Evolutionary conservation across 2,797 vertebrate species (phyloP).

Genomic region (Channa striata): DNA sequence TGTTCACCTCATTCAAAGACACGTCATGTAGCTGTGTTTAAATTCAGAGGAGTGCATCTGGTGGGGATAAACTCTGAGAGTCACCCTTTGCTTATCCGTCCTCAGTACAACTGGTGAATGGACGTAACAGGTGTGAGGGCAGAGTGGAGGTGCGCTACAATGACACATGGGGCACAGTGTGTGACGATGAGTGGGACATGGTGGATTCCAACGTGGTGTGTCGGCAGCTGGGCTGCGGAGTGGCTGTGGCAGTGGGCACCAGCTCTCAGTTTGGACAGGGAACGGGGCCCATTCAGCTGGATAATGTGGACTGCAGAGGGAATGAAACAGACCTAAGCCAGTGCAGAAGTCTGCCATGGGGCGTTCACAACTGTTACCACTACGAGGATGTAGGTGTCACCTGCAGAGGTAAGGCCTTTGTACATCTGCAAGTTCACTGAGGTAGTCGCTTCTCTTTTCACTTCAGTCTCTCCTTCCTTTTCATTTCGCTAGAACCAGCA

Average conservation of each 20-base stretch:
- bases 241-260: constrained; percentile 84
- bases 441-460: background rate
- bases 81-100: constrained; percentile 50
- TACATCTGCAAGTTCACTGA: background rate
- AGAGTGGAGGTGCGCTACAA: constrained; percentile 92
- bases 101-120: constrained; percentile 90
- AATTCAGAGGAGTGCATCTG: background rate
- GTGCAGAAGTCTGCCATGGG: constrained; percentile 93
- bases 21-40: background rate
- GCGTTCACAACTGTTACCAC: constrained; percentile 97
- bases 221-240: constrained; percentile 90
- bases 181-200: constrained; percentile 97
- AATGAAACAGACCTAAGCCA: constrained; percentile 87
- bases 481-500: constrained; percentile 60
- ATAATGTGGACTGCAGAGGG: constrained; percentile 95
- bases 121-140: constrained; percentile 89
- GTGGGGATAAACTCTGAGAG: background rate
- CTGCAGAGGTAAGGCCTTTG: constrained; percentile 87
- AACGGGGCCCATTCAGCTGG: constrained; percentile 89
- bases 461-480: background rate
- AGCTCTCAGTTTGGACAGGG: constrained; percentile 92
- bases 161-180: constrained; percentile 93
- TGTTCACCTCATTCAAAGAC: background rate
- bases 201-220: constrained; percentile 96
- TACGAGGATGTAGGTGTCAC: constrained; percentile 94